A percentile compares a stretch with the other conserved stretches of the same genome.
Conservation (phyloP, 64 coral and sea anemone genomes). For the Stylophora pistillata region DNA sequence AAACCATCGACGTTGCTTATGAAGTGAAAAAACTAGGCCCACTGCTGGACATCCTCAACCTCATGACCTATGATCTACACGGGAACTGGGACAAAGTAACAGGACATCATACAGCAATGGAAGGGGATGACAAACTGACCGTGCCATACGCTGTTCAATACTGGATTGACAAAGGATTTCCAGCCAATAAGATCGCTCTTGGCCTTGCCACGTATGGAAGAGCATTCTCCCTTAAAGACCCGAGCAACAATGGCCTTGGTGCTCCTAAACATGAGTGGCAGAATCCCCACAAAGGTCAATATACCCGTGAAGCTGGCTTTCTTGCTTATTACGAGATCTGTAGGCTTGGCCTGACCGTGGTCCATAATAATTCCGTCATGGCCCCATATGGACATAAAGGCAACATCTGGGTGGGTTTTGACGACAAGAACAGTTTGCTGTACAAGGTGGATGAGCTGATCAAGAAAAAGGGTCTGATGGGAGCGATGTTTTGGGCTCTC, state of each 20-base stretch:
- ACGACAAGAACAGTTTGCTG: background rate
- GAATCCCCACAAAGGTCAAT: slow-evolving; percentile 36
- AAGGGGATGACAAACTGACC: slow-evolving; percentile 55
- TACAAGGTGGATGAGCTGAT: background rate
- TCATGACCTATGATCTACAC: slow-evolving; percentile 86
- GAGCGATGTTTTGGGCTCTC: slow-evolving; percentile 56
- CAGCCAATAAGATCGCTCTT: slow-evolving; percentile 51
- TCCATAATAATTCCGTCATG: background rate
- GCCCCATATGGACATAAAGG: slow-evolving; percentile 69
- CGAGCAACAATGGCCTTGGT: background rate
- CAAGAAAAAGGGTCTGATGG: slow-evolving; percentile 24
- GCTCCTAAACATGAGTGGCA: slow-evolving; percentile 42
- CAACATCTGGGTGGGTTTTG: slow-evolving; percentile 56
- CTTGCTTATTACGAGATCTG: slow-evolving; percentile 72
- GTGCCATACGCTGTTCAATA: slow-evolving; percentile 49
- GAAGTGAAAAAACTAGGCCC: slow-evolving; percentile 24
- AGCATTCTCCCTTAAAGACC: slow-evolving; percentile 42
- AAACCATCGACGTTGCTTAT: slow-evolving; percentile 67
- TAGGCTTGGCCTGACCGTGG: slow-evolving; percentile 42
- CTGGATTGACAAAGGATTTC: slow-evolving; percentile 73
- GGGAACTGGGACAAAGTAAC: slow-evolving; percentile 68
- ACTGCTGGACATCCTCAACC: slow-evolving; percentile 46
- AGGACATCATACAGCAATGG: slow-evolving; percentile 77
- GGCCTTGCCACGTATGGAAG: slow-evolving; percentile 66
- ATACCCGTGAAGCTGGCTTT: slow-evolving; percentile 51